phyloP scores from a whole-genome alignment of 1,140 invertebrate genomes.

The Calosoma granatense region DNA sequence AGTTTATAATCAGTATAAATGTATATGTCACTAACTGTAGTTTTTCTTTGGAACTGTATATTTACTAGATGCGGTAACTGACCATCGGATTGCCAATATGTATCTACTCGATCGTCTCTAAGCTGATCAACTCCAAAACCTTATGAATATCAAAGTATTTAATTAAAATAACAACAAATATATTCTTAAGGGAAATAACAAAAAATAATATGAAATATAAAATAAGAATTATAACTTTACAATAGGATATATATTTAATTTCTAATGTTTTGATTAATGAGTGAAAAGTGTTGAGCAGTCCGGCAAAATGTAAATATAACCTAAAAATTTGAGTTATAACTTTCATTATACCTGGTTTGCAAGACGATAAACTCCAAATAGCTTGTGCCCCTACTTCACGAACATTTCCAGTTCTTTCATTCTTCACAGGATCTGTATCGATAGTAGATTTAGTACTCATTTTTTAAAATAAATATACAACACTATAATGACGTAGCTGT shows the following conservation, averaged over 20 bases:
- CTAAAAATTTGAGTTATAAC: constrained; percentile 14
- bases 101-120: constrained; percentile 88
- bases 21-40: constrained; percentile 88
- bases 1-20: constrained; percentile 97
- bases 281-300: too few species aligned
- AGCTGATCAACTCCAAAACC: constrained; percentile 97
- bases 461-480: neutral
- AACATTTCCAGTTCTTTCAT: constrained; percentile 65
- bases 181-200: neutral
- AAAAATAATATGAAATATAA: constrained; percentile 11
- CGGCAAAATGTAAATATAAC: constrained; percentile 3
- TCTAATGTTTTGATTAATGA: too few species aligned
- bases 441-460: neutral
- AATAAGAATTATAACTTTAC: neutral
- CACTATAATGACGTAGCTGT: neutral
- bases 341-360: constrained; percentile 78
- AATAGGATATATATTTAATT: too few species aligned
- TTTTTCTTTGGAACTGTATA: constrained; percentile 94
- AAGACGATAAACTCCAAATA: constrained; percentile 96
- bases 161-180: constrained; percentile 9
- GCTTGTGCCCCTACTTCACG: constrained; percentile 92
- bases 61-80: constrained; percentile 96
- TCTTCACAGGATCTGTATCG: constrained; percentile 50
- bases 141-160: constrained; percentile 35
- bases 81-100: constrained; percentile 99